A percentile compares a stretch with the other conserved stretches of the same genome.
Conservation (phyloP, 2,888 invertebrate genomes). For the Pogonocherus hispidulus region DNA sequence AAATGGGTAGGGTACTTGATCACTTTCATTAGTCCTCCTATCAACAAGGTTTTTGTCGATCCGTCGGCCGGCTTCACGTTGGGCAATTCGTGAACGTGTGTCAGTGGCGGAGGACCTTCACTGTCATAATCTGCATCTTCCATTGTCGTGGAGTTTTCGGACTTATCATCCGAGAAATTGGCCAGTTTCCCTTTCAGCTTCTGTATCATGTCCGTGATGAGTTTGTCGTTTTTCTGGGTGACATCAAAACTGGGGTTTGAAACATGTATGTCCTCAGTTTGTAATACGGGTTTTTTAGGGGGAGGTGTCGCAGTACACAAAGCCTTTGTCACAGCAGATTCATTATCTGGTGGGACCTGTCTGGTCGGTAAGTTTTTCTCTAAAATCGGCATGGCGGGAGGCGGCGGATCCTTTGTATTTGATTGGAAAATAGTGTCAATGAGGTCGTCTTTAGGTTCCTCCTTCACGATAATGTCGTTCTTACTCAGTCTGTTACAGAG, state of each 20-base stretch:
- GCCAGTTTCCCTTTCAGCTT: slow-evolving; percentile 57
- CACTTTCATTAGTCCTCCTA: slow-evolving; percentile 54
- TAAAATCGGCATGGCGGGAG: slow-evolving; percentile 44
- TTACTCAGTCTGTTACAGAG: slow-evolving; percentile 56
- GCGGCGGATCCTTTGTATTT: slow-evolving; percentile 14
- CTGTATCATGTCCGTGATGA: slow-evolving; percentile 55
- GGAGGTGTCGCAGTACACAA: slow-evolving; percentile 7
- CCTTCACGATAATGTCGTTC: slow-evolving; percentile 48
- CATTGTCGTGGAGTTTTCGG: slow-evolving; percentile 2
- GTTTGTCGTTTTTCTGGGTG: slow-evolving; percentile 51
- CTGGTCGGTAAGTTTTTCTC: slow-evolving; percentile 40
- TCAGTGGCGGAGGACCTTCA: slow-evolving; percentile 52
- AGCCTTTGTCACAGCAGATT: not conserved
- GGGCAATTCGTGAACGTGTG: slow-evolving; percentile 44
- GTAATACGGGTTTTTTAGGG: slow-evolving; percentile 49
- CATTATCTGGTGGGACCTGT: too few species aligned
- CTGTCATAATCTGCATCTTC: slow-evolving; percentile 33
- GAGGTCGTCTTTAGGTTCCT: slow-evolving; percentile 47
- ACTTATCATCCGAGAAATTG: slow-evolving; percentile 39
- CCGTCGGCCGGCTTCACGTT: slow-evolving; percentile 28
- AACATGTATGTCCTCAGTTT: slow-evolving; percentile 36
- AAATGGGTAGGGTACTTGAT: slow-evolving; percentile 46
- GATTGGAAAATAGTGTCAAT: slow-evolving; percentile 9
- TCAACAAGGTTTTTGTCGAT: slow-evolving; percentile 35
- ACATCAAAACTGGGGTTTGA: slow-evolving; percentile 45